Evolutionary conservation across 1,140 invertebrate genomes (phyloP).

Genomic region (Pissodes strobi): DNA sequence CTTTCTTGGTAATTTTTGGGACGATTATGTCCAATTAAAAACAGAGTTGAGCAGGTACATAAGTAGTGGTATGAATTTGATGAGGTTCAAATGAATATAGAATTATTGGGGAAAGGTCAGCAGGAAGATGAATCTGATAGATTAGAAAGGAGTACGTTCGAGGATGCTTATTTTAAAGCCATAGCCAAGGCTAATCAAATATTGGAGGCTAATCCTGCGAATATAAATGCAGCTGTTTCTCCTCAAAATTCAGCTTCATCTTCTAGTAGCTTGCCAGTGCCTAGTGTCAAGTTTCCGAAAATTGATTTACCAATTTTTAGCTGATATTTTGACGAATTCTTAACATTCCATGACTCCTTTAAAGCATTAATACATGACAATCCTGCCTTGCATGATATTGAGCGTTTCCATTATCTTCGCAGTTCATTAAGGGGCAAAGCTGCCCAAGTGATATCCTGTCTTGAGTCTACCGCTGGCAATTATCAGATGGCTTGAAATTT

Average conservation of each 20-base stretch:
- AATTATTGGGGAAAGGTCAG: background rate
- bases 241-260: background rate
- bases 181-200: background rate
- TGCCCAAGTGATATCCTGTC: conserved; percentile 4
- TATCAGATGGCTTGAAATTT: conserved; percentile 23
- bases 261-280: background rate
- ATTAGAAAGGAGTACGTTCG: background rate
- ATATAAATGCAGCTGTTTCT: background rate
- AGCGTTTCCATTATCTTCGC: conserved; percentile 22
- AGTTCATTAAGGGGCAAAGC: conserved; percentile 22
- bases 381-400: background rate
- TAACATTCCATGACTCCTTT: conserved; percentile 4
- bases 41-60: background rate
- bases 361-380: background rate
- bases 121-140: background rate
- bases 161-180: conserved; percentile 7
- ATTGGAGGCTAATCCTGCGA: conserved; percentile 2
- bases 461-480: conserved; percentile 28
- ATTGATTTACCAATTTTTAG: conserved; percentile 4
- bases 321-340: background rate
- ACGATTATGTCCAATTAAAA: conserved; percentile 4
- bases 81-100: background rate
- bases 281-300: background rate
- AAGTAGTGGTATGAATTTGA: conserved; percentile 3
- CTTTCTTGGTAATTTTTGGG: background rate